Conservation (phyloP, 2,888 invertebrate species). For the Phaedon cochleariae region DNA sequence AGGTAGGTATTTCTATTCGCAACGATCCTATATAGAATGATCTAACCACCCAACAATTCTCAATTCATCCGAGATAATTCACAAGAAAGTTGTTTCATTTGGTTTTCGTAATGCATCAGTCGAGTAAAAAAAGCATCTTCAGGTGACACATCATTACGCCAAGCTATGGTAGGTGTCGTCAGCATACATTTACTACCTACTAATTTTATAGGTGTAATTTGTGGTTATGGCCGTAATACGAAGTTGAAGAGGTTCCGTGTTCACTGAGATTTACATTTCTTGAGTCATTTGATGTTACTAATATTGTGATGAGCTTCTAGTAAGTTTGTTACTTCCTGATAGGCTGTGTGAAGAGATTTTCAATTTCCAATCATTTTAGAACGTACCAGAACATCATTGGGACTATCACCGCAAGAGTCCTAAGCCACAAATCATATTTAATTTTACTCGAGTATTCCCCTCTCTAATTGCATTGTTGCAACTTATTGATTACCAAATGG, state of each 20-base stretch:
- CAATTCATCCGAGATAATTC: conserved; percentile 1
- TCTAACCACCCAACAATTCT: not conserved
- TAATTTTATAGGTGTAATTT: conserved; percentile 16
- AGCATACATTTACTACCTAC: conserved; percentile 8
- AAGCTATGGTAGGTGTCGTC: conserved; percentile 15
- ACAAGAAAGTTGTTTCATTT: conserved; percentile 7
- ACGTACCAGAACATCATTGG: too few relatives aligned
- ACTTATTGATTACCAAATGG: too few relatives aligned
- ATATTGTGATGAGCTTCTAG: too few relatives aligned
- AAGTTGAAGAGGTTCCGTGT: not conserved
- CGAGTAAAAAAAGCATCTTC: conserved; percentile 3
- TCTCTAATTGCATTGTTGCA: too few relatives aligned
- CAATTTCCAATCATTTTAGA: too few relatives aligned
- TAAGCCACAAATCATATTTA: too few relatives aligned
- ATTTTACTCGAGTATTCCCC: too few relatives aligned
- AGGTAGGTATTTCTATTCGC: not conserved
- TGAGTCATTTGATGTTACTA: not conserved
- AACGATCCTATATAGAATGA: conserved; percentile 15
- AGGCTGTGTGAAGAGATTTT: too few relatives aligned
- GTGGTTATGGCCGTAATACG: conserved; percentile 4
- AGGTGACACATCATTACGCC: conserved; percentile 7
- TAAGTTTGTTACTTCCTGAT: too few relatives aligned
- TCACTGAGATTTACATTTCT: not conserved
- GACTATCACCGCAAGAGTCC: too few relatives aligned
- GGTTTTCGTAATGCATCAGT: not conserved